Evolutionary conservation across 2,113 vertebrate species (phyloP), one percentile per base, ranked within the genome.

Genomic region (Thunnus maccoyii): DNA sequence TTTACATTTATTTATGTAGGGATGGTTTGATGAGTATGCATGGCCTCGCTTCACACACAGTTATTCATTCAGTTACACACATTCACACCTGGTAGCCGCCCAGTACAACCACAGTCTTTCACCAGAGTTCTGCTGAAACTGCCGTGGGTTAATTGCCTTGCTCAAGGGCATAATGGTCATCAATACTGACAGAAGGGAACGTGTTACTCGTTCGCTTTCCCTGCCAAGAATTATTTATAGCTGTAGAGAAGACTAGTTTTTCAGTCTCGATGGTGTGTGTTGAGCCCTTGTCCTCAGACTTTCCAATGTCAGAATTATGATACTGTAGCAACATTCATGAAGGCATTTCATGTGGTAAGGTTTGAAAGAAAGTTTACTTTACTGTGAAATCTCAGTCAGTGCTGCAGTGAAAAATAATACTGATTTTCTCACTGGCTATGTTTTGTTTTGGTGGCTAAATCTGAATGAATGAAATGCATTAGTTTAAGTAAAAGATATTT

Each of bases 91-190:
- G 77, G 70, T n/a, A 50, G 66, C 57, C 50, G 54, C 41, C 13
- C 60, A 69, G 51, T 46, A 88, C 77, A 77, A 62, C 57, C 27
- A 1, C 60, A 65, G 80, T 9, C 78, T 68, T 84, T 80, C 46
- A 87, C 58, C 11, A 68, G 57, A 51, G 58, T 67, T 20, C 72
- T 36, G 72, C 14, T 9, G 14, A 44, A 64, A 20, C 30, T 47
- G n/a, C 25, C 18, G 3, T 3, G 7, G 32, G 51, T 76, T 78
- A 72, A 83, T 57, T 61, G 69, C 72, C n/a, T 86, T 65, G 75
- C 82, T 83, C 60, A 82, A 83, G 70, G 55, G 77, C 54, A 64
- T 25, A 71, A 70, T 17, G 47, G 63, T 80, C 71, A 83, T 80
- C 71, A 54, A 25, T 68, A 76, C 41, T 30, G 63, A 85, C 78